Evolutionary conservation across 2,797 vertebrate genomes (phyloP), one percentile per base, ranked within the genome.

Genomic region (Pristis pectinata): DNA sequence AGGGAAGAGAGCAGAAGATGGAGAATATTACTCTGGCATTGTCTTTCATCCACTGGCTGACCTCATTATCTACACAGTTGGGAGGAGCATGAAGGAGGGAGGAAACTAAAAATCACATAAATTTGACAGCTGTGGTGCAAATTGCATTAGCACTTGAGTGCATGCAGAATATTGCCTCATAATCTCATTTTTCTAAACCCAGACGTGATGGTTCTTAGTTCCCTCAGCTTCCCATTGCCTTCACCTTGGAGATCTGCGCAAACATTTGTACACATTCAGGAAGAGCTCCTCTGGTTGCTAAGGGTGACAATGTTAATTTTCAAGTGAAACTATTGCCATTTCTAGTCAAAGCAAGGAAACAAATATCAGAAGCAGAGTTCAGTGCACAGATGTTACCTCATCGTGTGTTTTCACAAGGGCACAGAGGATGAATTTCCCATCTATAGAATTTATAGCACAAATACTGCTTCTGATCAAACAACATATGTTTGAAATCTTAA

Each of bases 1-100:
- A 30, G n/a, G 27, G 64, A 56, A 67, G 96, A 79, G 56, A n/a
- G 30, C 61, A 89, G 49, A 91, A 70, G 96, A 96, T 96, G 96
- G 59, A 37, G 59, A 91, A 91, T 91, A 64, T 37, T 64, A 61
- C 17, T 91, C 59, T 64, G 61, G n/a, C n/a, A 64, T 37, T 91
- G 17, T 91, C n/a, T 91, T 41, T 61, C 87, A 91, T 34, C 61
- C 34, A 89, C 59, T 64, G n/a, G 8, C 87, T 91, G 59, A 67
- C 30, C 53, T 87, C 49, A 85, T 85, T 85, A 85, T 56, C 49
- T 10, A 10, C 59, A 89, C 59, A 41, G n/a, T 34, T 61, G 87
- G 87, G 87, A 91, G 87, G 87, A 64, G 87, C 1, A 8, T 67
- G n/a, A 34, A 37, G 59, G 6, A 41, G 61, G 64, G 64, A 41